phyloP scores from a whole-genome alignment of 2,113 vertebrate species.

The Oenanthe melanoleuca region DNA sequence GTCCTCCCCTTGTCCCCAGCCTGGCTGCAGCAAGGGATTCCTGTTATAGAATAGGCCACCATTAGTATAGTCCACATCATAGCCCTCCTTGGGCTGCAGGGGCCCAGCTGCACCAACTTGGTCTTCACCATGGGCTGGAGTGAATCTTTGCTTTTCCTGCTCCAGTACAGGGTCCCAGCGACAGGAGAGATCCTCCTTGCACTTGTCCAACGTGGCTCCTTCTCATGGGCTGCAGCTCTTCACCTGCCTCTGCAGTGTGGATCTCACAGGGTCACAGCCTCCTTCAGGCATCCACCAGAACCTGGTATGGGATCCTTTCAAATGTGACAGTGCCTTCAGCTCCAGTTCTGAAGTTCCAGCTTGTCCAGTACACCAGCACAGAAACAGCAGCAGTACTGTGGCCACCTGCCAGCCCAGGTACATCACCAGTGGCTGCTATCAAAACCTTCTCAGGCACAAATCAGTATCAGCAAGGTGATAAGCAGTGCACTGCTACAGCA shows the following conservation, averaged over 20 bases:
- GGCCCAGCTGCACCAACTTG: background rate
- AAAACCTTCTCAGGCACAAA: background rate
- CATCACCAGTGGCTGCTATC: background rate
- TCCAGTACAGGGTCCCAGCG: accelerated
- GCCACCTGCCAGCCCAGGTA: background rate
- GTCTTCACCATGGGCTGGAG: background rate
- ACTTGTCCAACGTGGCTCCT: background rate
- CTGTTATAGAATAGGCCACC: background rate
- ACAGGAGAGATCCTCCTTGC: background rate
- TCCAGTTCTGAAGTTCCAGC: background rate
- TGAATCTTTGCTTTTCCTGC: background rate
- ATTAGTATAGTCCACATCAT: background rate
- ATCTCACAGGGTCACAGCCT: background rate
- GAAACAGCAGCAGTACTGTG: background rate
- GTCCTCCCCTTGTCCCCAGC: background rate
- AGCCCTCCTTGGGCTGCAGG: background rate
- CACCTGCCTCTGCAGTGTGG: background rate
- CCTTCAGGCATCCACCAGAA: background rate
- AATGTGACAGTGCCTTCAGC: accelerated
- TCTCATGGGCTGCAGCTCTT: background rate
- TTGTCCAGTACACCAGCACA: background rate
- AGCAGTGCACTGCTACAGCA: no score
- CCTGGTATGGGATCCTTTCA: no score
- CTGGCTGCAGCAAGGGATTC: background rate
- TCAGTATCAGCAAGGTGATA: background rate